phyloP scores from a whole-genome alignment of 2,113 vertebrate species.

The Morone chrysops region DNA sequence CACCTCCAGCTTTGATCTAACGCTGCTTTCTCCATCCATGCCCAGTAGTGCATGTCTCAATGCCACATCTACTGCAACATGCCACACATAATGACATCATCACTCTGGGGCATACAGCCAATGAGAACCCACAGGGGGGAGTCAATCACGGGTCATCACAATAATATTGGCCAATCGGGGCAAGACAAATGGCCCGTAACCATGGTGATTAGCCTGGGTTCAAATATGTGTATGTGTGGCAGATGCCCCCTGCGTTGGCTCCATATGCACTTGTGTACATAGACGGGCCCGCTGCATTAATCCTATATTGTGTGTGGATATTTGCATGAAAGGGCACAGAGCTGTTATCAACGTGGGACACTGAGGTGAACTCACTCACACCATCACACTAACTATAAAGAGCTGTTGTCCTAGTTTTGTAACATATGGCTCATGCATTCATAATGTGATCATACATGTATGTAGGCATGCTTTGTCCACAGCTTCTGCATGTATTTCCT shows the following conservation, averaged over 20 bases:
- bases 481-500: slow-evolving; percentile 12
- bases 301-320: slow-evolving; percentile 10
- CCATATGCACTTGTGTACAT: slow-evolving; percentile 58
- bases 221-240: slow-evolving; percentile 60
- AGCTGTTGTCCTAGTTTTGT: slow-evolving; percentile 29
- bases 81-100: slow-evolving; percentile 68
- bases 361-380: slow-evolving; percentile 29
- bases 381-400: neutral
- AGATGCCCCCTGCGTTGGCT: slow-evolving; percentile 64
- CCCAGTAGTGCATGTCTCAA: slow-evolving; percentile 39
- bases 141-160: slow-evolving; percentile 73
- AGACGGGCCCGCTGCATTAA: slow-evolving; percentile 3
- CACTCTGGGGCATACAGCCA: slow-evolving; percentile 65
- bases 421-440: slow-evolving; percentile 39
- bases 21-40: slow-evolving; percentile 4
- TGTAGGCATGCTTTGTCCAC: neutral
- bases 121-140: slow-evolving; percentile 59
- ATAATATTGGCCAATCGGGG: slow-evolving; percentile 55
- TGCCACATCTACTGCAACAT: slow-evolving; percentile 49
- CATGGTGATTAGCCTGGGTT: slow-evolving; percentile 72
- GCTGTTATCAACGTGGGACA: slow-evolving; percentile 8
- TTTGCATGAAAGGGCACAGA: slow-evolving; percentile 29
- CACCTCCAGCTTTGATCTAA: slow-evolving; percentile 51
- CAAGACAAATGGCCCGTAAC: slow-evolving; percentile 65
- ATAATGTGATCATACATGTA: slow-evolving; percentile 30